Evolutionary conservation across 1,140 invertebrate species (phyloP).

Genomic region (Drosophila ironensis): DNA sequence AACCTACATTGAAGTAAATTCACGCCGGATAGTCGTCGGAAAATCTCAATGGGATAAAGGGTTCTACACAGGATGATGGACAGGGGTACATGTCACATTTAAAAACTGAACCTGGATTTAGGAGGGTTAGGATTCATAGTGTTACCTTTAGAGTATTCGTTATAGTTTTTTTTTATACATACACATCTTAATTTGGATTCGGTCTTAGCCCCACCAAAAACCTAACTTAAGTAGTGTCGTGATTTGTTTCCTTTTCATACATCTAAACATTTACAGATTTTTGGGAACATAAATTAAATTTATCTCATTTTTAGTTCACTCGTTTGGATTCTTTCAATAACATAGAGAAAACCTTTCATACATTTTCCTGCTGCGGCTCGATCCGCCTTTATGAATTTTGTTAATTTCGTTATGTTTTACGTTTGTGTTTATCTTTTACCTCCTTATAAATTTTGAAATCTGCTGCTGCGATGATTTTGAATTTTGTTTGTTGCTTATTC

Average conservation of each 20-base stretch:
- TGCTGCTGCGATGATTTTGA: conserved; percentile 67
- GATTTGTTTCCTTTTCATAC: conserved; percentile 39
- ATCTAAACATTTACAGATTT: conserved; percentile 77
- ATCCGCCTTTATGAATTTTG: conserved; percentile 57
- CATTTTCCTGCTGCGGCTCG: conserved; percentile 41
- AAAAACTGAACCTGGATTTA: conserved; percentile 52
- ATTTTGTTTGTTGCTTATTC: conserved; percentile 61
- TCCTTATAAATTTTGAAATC: conserved; percentile 70
- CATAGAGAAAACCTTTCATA: conserved; percentile 58
- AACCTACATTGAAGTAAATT: background rate
- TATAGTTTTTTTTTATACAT: conserved; percentile 57
- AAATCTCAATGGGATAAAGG: conserved; percentile 14
- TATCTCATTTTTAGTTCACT: conserved; percentile 3
- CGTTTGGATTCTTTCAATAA: conserved; percentile 32
- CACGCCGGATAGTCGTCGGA: background rate
- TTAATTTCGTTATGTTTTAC: conserved; percentile 36
- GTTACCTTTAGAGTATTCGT: conserved; percentile 47
- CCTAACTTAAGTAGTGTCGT: conserved; percentile 61
- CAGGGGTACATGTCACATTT: conserved; percentile 12
- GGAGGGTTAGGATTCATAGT: conserved; percentile 39
- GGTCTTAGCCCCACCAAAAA: conserved; percentile 57
- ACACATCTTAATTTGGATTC: conserved; percentile 53
- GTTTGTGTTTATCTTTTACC: background rate
- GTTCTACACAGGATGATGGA: conserved; percentile 10
- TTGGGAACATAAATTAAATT: conserved; percentile 51